Percentiles rank a stretch among this genome's conserved stretches.
Conservation (phyloP, 2,888 invertebrate species). For the Sussaba pulchella region DNA sequence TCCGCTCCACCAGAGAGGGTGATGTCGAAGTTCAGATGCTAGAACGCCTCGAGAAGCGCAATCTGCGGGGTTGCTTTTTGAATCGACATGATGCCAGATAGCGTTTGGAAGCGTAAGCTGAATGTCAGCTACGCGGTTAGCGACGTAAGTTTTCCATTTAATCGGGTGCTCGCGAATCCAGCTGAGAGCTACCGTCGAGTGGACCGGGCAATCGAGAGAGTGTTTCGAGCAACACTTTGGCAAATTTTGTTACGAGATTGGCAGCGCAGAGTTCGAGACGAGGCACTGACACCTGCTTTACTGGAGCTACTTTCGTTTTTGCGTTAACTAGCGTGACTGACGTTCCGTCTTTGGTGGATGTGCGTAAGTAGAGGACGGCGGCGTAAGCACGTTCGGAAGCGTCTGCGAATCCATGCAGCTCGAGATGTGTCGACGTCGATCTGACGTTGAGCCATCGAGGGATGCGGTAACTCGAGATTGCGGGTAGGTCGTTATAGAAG, state of each 20-base stretch:
- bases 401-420: slow-evolving; percentile 38
- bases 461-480: slow-evolving; percentile 5
- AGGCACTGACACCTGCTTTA: slow-evolving; percentile 23
- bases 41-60: background rate
- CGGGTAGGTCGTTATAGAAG: slow-evolving; percentile 11
- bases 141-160: slow-evolving; percentile 51
- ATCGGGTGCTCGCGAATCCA: slow-evolving; percentile 43
- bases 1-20: slow-evolving; percentile 51
- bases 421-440: background rate
- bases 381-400: slow-evolving; percentile 44
- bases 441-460: slow-evolving; percentile 8
- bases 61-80: slow-evolving; percentile 49
- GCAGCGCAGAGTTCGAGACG: slow-evolving; percentile 48
- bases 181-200: slow-evolving; percentile 44
- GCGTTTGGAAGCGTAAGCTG: slow-evolving; percentile 5
- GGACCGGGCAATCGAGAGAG: slow-evolving; percentile 20
- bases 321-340: background rate
- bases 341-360: background rate
- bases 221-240: background rate
- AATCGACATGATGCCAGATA: slow-evolving; percentile 44
- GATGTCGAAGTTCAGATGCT: background rate
- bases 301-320: slow-evolving; percentile 32
- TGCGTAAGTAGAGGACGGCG: slow-evolving; percentile 26
- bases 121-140: slow-evolving; percentile 48
- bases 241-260: slow-evolving; percentile 3